Evolutionary conservation across 2,797 vertebrate species (phyloP).

Genomic region (Ptychadena robeensis): DNA sequence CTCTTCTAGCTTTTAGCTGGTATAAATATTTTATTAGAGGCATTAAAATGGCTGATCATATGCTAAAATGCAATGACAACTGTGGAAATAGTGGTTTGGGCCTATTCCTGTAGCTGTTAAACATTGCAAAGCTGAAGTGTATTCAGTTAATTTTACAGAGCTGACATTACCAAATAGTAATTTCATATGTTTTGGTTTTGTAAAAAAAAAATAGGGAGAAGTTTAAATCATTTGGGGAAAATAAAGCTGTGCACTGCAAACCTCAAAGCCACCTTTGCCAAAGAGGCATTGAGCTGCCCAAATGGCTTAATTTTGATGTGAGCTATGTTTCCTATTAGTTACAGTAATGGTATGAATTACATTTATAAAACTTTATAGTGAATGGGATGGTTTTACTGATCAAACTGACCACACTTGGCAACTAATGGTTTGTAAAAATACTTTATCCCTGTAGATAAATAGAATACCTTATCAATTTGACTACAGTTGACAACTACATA

Average conservation of each 20-base stretch:
- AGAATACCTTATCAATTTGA: not conserved
- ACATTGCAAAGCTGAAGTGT: slow-evolving; percentile 24
- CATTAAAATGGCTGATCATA: slow-evolving; percentile 32
- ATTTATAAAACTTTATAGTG: not conserved
- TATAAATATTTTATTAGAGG: slow-evolving; percentile 12
- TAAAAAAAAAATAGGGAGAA: slow-evolving; percentile 15
- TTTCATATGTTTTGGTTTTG: slow-evolving; percentile 39
- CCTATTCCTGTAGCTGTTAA: slow-evolving; percentile 27
- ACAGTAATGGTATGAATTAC: not conserved
- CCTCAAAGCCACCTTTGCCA: not conserved
- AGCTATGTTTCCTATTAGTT: not conserved
- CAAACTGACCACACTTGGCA: not conserved
- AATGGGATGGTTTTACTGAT: not conserved
- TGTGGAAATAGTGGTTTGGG: slow-evolving; percentile 36
- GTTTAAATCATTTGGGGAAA: slow-evolving; percentile 15
- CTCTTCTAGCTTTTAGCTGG: not conserved
- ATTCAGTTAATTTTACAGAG: slow-evolving; percentile 34
- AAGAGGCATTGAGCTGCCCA: not conserved
- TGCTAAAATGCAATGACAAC: slow-evolving; percentile 6
- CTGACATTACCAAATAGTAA: slow-evolving; percentile 31
- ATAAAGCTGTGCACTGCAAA: not conserved
- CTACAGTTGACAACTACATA: too few relatives aligned
- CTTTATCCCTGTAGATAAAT: not conserved
- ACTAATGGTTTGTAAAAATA: not conserved
- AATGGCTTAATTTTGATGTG: not conserved